These are phyloP conservation scores for Grantiella picta DNA, from an alignment of 2,113 vertebrate species.

Conservation along the genomic window DNA sequence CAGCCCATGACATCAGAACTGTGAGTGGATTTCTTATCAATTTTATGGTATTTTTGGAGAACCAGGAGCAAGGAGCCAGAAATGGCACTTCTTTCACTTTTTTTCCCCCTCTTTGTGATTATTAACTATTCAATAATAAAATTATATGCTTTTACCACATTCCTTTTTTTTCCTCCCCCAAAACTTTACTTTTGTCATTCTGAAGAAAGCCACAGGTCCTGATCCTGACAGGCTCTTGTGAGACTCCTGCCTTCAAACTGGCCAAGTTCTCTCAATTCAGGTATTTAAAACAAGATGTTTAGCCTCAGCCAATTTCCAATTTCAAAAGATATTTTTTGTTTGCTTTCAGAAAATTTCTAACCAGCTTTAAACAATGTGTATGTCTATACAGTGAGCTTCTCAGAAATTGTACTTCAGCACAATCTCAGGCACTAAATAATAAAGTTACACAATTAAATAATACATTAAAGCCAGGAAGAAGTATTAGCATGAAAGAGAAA, in stretches of 20 bases:
- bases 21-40: neutral
- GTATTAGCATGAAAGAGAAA: neutral
- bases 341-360: neutral
- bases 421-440: neutral
- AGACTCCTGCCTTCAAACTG: neutral
- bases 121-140: neutral
- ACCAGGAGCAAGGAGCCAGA: neutral
- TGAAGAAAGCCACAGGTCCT: neutral
- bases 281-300: neutral
- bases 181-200: neutral
- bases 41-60: neutral
- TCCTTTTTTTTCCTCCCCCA: accelerated
- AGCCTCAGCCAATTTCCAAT: neutral
- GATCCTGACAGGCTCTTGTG: neutral
- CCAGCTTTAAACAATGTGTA: neutral
- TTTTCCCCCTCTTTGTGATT: neutral
- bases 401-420: neutral
- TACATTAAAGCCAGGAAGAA: neutral
- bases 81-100: neutral
- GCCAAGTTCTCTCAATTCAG: neutral
- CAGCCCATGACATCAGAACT: neutral
- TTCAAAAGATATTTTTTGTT: neutral
- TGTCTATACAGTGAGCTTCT: neutral
- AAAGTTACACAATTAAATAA: neutral
- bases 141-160: neutral